Conservation (phyloP, 2,888 invertebrate species). For the Rotaria socialis region DNA sequence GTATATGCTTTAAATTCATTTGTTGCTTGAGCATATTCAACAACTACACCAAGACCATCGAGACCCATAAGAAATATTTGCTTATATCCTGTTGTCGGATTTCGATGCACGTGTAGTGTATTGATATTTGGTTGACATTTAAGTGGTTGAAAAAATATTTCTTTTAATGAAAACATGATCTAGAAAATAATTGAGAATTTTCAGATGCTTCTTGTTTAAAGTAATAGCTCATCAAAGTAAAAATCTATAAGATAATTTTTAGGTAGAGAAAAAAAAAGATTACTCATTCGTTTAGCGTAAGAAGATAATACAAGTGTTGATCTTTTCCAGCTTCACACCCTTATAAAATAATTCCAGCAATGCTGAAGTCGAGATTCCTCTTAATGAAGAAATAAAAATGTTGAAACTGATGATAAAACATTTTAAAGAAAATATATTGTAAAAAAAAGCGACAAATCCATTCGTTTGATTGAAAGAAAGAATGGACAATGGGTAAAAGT, state of each 20-base stretch:
- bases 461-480: not conserved
- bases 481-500: not conserved
- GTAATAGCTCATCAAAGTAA: too few species aligned
- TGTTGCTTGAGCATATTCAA: not conserved
- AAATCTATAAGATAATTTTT: too few species aligned
- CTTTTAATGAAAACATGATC: conserved; percentile 24
- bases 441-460: not conserved
- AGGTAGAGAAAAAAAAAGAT: too few species aligned
- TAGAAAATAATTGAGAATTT: not conserved
- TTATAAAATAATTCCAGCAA: too few species aligned
- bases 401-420: not conserved
- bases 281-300: too few species aligned
- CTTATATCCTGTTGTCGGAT: not conserved
- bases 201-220: too few species aligned
- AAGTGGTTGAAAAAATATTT: conserved; percentile 26
- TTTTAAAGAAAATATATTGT: not conserved
- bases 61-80: conserved; percentile 1
- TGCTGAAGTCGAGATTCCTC: too few species aligned
- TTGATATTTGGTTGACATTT: conserved; percentile 25
- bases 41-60: not conserved
- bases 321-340: too few species aligned
- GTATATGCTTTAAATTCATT: conserved; percentile 29
- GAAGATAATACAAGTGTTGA: too few species aligned
- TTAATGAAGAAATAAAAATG: too few species aligned
- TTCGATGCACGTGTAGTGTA: not conserved